Conservation (phyloP, 2,888 invertebrate genomes). For the Onchidella celtica region DNA sequence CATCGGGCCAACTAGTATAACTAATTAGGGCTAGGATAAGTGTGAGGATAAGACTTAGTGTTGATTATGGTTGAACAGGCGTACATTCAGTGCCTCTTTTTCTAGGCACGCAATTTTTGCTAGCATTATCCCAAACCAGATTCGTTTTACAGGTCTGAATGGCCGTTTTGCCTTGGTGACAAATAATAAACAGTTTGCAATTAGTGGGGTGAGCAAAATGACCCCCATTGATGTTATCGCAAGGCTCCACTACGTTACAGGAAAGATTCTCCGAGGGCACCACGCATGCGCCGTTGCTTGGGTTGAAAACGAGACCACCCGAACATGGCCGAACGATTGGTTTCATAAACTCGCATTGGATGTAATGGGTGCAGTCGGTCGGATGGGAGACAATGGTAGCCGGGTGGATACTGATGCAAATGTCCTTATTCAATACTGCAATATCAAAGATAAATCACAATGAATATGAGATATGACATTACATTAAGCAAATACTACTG, state of each 20-base stretch:
- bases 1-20: too few relatives aligned
- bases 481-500: too few relatives aligned
- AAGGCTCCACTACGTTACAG: conserved; percentile 57
- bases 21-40: too few relatives aligned
- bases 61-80: too few relatives aligned
- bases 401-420: conserved; percentile 7
- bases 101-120: conserved; percentile 26
- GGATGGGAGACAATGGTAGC: conserved; percentile 55
- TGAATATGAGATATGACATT: background rate
- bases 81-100: background rate
- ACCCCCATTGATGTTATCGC: conserved; percentile 59
- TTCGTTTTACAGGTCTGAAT: conserved; percentile 38
- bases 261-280: conserved; percentile 52
- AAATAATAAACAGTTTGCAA: conserved; percentile 68
- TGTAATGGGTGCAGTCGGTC: conserved; percentile 62
- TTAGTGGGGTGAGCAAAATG: conserved; percentile 67
- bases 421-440: conserved; percentile 29
- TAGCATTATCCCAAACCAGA: conserved; percentile 18
- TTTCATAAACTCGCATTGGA: conserved; percentile 66
- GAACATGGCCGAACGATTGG: conserved; percentile 61
- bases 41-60: too few relatives aligned
- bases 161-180: conserved; percentile 60
- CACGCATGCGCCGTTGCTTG: conserved; percentile 31
- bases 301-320: conserved; percentile 57
- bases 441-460: too few relatives aligned